Conservation (phyloP, 2,113 vertebrate genomes). For the Lamprologus ornatipinnis region DNA sequence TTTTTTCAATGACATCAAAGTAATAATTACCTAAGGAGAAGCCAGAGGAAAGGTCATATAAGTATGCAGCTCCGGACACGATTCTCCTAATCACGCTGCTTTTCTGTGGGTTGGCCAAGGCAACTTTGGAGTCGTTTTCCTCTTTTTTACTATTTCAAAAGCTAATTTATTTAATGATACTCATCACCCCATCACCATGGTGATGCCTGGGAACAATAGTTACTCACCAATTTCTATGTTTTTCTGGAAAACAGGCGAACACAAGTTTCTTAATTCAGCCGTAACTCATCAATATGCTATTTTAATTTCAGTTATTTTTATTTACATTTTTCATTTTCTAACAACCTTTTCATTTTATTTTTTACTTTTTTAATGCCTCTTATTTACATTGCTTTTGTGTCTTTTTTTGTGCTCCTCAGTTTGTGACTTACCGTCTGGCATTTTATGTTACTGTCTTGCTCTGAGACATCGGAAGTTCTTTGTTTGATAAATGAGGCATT, state of each 20-base stretch:
- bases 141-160: constrained; percentile 2
- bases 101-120: background rate
- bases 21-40: background rate
- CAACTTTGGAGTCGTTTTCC: background rate
- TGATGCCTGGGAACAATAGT: background rate
- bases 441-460: background rate
- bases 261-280: background rate
- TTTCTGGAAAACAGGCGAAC: background rate
- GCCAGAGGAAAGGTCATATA: background rate
- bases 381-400: background rate
- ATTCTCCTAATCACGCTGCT: background rate
- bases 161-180: constrained; percentile 16
- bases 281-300: background rate
- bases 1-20: background rate
- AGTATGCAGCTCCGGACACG: background rate
- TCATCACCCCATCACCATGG: constrained; percentile 6
- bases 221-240: background rate
- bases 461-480: background rate
- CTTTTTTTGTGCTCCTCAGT: background rate
- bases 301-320: background rate
- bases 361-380: background rate
- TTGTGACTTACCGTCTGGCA: background rate
- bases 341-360: background rate
- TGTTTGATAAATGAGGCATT: constrained; percentile 2
- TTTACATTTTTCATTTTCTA: background rate